phyloP scores from a whole-genome alignment of 2,888 invertebrate species.

The Alcis repandata region DNA sequence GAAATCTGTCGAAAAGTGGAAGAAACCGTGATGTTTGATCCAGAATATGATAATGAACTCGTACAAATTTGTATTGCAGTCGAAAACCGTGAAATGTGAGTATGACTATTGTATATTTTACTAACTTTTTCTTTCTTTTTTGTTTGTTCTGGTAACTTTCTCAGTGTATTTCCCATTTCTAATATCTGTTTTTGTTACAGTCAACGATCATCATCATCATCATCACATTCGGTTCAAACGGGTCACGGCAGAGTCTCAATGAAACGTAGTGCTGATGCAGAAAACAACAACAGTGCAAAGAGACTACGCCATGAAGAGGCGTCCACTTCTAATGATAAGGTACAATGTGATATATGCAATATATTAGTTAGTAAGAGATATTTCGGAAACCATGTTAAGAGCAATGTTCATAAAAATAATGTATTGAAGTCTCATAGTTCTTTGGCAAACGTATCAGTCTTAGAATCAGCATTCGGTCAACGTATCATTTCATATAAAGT shows the following conservation, averaged over 20 bases:
- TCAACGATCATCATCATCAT: constrained; percentile 1
- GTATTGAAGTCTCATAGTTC: not conserved
- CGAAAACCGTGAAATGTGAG: too few species aligned
- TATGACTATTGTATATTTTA: too few species aligned
- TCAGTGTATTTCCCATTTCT: not conserved
- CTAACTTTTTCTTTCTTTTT: too few species aligned
- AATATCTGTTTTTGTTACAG: constrained; percentile 2
- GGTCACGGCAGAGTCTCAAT: not conserved
- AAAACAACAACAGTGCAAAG: not conserved
- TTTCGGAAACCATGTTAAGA: not conserved
- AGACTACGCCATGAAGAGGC: not conserved
- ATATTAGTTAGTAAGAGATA: too few species aligned
- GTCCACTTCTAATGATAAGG: not conserved
- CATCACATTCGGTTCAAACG: not conserved
- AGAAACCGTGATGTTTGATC: too few species aligned
- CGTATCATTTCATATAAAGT: too few species aligned
- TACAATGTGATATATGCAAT: too few species aligned
- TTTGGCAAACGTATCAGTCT: not conserved
- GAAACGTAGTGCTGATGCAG: not conserved
- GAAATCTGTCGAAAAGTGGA: too few species aligned
- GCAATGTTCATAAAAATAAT: not conserved
- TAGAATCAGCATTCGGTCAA: not conserved
- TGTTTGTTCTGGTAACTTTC: too few species aligned
- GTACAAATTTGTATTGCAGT: too few species aligned
- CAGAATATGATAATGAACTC: too few species aligned